Evolutionary conservation across 1,140 invertebrate genomes (phyloP).

Genomic region (Papilio machaon): DNA sequence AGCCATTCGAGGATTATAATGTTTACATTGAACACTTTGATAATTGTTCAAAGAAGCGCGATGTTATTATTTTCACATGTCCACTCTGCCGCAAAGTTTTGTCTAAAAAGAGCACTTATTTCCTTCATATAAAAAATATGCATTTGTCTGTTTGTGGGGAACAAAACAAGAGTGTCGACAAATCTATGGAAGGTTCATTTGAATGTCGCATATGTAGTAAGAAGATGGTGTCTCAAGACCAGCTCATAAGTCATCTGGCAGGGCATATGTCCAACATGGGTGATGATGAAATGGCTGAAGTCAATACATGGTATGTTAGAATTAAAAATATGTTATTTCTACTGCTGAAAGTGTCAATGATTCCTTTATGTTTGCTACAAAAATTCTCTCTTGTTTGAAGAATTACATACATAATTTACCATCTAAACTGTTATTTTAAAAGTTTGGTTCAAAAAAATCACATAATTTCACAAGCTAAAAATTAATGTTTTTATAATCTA

Average conservation of each 20-base stretch:
- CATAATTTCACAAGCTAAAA: too few relatives aligned
- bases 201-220: slow-evolving; percentile 73
- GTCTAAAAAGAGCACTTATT: slow-evolving; percentile 55
- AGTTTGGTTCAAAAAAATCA: neutral
- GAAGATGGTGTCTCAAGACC: slow-evolving; percentile 62
- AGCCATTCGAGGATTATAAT: slow-evolving; percentile 63
- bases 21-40: slow-evolving; percentile 61
- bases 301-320: slow-evolving; percentile 59
- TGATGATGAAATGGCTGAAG: slow-evolving; percentile 50
- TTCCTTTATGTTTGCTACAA: neutral
- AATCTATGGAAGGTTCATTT: slow-evolving; percentile 40
- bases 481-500: neutral
- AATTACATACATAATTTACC: too few relatives aligned
- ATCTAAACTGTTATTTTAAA: too few relatives aligned
- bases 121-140: slow-evolving; percentile 60
- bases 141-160: slow-evolving; percentile 50
- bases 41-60: slow-evolving; percentile 54
- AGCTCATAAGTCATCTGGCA: slow-evolving; percentile 72
- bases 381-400: neutral
- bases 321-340: neutral
- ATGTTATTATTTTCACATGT: slow-evolving; percentile 52
- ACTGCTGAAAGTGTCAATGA: neutral
- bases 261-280: slow-evolving; percentile 74
- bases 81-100: slow-evolving; percentile 58
- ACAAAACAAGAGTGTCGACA: slow-evolving; percentile 33